Evolutionary conservation across 2,797 vertebrate genomes (phyloP).

Genomic region (Leptoclinus maculatus): DNA sequence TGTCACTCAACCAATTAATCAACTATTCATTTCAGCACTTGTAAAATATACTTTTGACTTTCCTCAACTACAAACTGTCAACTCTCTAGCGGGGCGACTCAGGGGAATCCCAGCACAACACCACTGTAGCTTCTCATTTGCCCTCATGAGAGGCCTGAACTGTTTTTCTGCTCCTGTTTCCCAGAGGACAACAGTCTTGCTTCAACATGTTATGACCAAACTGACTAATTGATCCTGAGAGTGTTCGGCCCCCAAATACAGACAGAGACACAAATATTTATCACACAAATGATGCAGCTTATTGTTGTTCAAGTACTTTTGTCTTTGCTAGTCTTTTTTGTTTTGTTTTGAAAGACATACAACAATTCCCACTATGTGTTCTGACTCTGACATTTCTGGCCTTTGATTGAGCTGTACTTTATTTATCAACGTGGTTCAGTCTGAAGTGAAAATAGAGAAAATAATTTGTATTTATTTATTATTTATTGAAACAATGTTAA

Average conservation of each 20-base stretch:
- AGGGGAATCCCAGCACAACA: conserved; percentile 8
- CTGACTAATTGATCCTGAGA: conserved; percentile 68
- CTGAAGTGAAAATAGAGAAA: neutral
- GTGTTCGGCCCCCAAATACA: neutral
- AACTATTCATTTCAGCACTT: neutral
- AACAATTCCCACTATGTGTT: neutral
- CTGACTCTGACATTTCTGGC: neutral
- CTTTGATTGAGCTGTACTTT: neutral
- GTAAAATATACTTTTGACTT: neutral
- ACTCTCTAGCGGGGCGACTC: neutral
- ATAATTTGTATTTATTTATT: neutral
- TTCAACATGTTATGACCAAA: conserved; percentile 43
- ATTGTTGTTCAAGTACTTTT: conserved; percentile 29
- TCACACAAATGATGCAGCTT: conserved; percentile 8
- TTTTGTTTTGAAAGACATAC: neutral
- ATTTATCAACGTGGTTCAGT: neutral
- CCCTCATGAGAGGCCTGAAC: conserved; percentile 20
- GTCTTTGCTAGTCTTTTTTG: neutral
- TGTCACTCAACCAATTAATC: neutral
- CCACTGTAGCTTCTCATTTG: neutral
- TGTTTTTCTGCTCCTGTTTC: conserved; percentile 51
- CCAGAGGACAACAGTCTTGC: conserved; percentile 19
- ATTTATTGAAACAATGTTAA: too few species aligned
- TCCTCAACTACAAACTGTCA: conserved; percentile 17
- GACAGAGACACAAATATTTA: conserved; percentile 45